Evolutionary conservation across 2,113 vertebrate species (phyloP).

Genomic region (Micronisus gabar): DNA sequence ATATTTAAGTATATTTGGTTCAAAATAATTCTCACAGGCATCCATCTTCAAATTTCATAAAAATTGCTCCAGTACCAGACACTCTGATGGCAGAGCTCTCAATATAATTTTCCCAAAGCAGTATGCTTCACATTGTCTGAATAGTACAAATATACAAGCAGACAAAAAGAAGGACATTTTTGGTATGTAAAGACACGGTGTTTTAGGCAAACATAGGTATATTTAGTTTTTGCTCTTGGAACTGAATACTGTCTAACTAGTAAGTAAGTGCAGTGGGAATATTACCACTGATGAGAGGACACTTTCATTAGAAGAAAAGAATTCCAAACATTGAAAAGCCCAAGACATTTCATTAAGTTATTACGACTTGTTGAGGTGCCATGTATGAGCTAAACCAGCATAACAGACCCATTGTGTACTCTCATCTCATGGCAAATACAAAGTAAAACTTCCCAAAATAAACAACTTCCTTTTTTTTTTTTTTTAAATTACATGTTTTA

Average conservation of each 20-base stretch:
- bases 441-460: neutral
- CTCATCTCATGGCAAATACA: neutral
- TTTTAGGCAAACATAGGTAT: neutral
- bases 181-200: neutral
- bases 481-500: neutral
- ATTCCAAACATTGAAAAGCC: neutral
- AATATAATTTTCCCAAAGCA: neutral
- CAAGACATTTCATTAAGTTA: neutral
- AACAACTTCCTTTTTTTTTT: accelerated
- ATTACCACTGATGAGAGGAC: neutral
- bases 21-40: neutral
- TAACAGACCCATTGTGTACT: neutral
- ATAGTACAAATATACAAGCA: neutral
- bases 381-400: neutral
- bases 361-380: neutral
- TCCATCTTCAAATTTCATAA: neutral
- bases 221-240: neutral
- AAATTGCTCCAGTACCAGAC: neutral
- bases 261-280: neutral
- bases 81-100: neutral
- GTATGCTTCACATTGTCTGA: neutral
- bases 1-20: neutral
- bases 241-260: neutral
- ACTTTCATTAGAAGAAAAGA: neutral
- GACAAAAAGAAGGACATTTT: neutral